Conservation (phyloP, 1,140 invertebrate genomes). For the Bombus difficillimus region DNA sequence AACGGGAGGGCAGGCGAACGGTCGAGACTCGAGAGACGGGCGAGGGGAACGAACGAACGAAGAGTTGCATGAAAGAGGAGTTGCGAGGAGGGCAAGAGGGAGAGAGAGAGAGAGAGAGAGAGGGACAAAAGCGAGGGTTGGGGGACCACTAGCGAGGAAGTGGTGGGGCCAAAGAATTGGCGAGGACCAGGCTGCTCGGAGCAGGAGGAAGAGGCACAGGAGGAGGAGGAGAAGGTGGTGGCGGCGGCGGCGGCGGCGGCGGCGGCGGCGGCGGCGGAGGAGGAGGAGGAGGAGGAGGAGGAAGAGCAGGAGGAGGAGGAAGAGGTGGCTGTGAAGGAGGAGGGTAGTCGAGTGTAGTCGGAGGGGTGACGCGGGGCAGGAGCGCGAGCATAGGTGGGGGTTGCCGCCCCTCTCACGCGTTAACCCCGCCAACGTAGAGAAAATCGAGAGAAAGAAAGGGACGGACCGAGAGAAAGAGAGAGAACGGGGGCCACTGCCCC, state of each 20-base stretch:
- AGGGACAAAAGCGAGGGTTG: constrained; percentile 58
- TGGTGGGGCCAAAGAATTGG: constrained; percentile 77
- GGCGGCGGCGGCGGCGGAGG: constrained; percentile 18
- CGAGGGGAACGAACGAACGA: constrained; percentile 54
- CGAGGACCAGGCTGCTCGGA: constrained; percentile 73
- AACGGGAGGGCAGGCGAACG: constrained; percentile 46
- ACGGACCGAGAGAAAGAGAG: not conserved
- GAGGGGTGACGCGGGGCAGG: constrained; percentile 59
- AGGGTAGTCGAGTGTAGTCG: constrained; percentile 54
- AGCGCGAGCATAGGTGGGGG: constrained; percentile 56
- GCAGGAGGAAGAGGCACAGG: constrained; percentile 50
- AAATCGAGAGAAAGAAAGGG: constrained; percentile 25
- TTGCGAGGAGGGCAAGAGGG: constrained; percentile 25
- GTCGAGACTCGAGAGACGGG: constrained; percentile 55
- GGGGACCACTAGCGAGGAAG: constrained; percentile 62
- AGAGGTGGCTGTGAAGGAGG: constrained; percentile 51
- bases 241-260: constrained; percentile 3
- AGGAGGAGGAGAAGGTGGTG: constrained; percentile 37
- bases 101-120: constrained; percentile 52
- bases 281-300: constrained; percentile 36
- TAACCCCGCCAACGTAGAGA: constrained; percentile 63
- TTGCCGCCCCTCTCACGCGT: constrained; percentile 73
- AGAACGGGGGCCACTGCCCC: constrained; percentile 63
- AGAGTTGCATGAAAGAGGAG: constrained; percentile 48
- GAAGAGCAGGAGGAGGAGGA: constrained; percentile 30